Conservation (phyloP, 1,140 invertebrate genomes). For the Drosophila santomea region DNA sequence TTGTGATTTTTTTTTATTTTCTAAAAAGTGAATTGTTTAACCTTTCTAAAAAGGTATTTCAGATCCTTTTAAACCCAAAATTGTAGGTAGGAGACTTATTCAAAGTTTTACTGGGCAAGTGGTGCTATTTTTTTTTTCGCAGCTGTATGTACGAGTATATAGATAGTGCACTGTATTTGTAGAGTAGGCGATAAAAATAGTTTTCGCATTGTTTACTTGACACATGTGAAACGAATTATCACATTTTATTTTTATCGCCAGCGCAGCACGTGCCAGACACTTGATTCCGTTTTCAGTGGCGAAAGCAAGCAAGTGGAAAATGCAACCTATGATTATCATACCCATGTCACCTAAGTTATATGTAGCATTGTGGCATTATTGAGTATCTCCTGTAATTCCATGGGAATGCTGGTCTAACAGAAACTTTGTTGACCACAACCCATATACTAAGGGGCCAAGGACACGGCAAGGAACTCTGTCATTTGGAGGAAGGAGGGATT, state of each 20-base stretch:
- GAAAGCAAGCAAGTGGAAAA: constrained; percentile 16
- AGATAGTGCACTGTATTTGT: not conserved
- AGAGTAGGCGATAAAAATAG: constrained; percentile 35
- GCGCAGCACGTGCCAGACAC: constrained; percentile 39
- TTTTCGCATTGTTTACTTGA: constrained; percentile 35
- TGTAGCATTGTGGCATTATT: not conserved
- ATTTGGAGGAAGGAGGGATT: not conserved
- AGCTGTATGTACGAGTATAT: not conserved
- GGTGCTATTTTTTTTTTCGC: too few species aligned
- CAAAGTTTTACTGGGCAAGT: too few species aligned
- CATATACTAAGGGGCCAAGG: not conserved
- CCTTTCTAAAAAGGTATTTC: too few species aligned
- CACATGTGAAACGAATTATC: constrained; percentile 46
- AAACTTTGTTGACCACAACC: not conserved
- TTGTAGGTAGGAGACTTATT: too few species aligned
- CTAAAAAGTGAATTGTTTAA: too few species aligned
- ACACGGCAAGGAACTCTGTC: constrained; percentile 1
- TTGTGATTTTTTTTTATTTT: too few species aligned
- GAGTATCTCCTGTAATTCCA: too few species aligned
- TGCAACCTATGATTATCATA: not conserved
- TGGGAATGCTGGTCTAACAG: not conserved
- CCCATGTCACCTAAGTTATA: not conserved
- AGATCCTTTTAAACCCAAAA: too few species aligned
- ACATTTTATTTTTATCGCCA: constrained; percentile 38
- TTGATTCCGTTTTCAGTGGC: constrained; percentile 15